Base-by-base conservation (phyloP, 2,888 invertebrate species). In the Adineta ricciae region DNA sequence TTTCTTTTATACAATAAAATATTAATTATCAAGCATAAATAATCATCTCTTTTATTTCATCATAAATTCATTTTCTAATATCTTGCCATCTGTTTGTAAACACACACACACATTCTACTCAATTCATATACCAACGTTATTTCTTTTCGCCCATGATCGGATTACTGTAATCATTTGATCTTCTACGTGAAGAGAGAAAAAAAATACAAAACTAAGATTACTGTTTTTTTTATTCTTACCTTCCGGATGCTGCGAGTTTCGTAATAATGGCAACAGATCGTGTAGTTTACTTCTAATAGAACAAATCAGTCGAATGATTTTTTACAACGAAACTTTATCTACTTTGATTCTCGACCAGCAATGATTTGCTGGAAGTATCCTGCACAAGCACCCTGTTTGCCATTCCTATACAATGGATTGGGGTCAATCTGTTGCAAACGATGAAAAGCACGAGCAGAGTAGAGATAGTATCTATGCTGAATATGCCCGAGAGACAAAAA, bases 381-480 rank as follows among this genome's bases (percentile, higher is more conserved):
- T 85, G 96, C 95, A 88, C 96, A 95, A 1, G 97, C 96, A 0
- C 97, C 97, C 21, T 97, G 93, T 89, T 97, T 95, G 0, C 97
- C 97, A 90, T 97, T 97, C 97, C 97, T 98, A 92, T 96, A 95
- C 89, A 98, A 97, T 0, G 97, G 96, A 88, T 95, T 96, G 0
- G 96, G 95, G 90, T 98, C 97, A 88, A 96, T 92, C 88, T 95
- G 93, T 89, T 97, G 97, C 2, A 99, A 92, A 93, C 96, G 95
- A 90, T 99, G 97, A 90, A 98, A 99, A 0, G 97, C 96, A 89
- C 96, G 96, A 2, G 96, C 96, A 0, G 98, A 95, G 87, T 96
- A 94, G 92, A 96, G 95, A 91, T 19, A 50, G 2, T 19, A 7
- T 50, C 50, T 19, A 50, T 50, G 50, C 50, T 50, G 19, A 50